phyloP scores from a whole-genome alignment of 2,113 vertebrate genomes.

The Sus scrofa region DNA sequence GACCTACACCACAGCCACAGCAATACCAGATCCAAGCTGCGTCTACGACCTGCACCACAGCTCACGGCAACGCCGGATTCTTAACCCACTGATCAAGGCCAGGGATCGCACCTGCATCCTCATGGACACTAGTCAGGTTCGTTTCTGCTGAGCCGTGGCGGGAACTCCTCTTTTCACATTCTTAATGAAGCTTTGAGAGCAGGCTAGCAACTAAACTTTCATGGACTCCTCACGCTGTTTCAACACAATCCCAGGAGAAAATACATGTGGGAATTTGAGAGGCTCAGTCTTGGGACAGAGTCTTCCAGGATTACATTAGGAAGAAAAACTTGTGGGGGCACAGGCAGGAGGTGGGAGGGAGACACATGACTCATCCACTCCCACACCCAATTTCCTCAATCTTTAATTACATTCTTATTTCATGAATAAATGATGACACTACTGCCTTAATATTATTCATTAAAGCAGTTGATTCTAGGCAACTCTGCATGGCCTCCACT shows the following conservation, averaged over 20 bases:
- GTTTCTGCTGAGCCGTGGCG: too few species aligned
- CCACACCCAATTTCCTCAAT: conserved; percentile 7
- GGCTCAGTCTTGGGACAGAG: background rate
- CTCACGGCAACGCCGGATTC: too few species aligned
- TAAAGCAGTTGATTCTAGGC: conserved; percentile 65
- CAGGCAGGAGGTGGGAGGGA: background rate
- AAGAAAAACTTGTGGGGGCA: background rate
- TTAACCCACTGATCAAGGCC: too few species aligned
- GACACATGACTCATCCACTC: background rate
- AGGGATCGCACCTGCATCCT: too few species aligned
- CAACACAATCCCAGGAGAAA: background rate
- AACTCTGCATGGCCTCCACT: background rate
- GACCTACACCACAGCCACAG: too few species aligned
- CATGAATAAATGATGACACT: conserved; percentile 74
- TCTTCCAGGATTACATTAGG: conserved; percentile 11
- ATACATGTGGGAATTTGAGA: background rate
- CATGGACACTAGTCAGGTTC: too few species aligned
- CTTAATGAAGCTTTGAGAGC: background rate
- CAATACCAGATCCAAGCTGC: too few species aligned
- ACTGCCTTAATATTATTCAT: conserved; percentile 74
- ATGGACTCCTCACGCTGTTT: background rate
- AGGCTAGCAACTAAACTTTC: background rate
- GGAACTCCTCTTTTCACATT: background rate
- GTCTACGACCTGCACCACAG: too few species aligned
- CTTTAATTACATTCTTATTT: conserved; percentile 77